Conservation (phyloP, 2,888 invertebrate genomes). For the Fissipunctia ypsillon region DNA sequence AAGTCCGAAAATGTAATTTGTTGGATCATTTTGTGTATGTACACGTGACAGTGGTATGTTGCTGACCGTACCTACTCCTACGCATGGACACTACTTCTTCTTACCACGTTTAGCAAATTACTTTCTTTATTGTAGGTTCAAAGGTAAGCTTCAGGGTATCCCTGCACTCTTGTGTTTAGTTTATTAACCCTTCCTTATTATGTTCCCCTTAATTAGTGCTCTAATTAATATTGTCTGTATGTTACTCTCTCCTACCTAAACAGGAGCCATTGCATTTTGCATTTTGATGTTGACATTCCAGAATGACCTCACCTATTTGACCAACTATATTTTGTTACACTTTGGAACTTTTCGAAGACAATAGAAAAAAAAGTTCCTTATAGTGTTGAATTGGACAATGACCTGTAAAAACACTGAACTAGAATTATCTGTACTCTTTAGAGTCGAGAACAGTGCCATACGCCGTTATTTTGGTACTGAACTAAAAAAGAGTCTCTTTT, state of each 20-base stretch:
- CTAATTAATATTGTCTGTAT: background rate
- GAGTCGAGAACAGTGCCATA: background rate
- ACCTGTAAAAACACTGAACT: background rate
- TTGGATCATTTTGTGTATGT: background rate
- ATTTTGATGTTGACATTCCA: background rate
- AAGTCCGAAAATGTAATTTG: background rate
- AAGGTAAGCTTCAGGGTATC: conserved; percentile 9
- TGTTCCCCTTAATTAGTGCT: background rate
- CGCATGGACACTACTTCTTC: background rate
- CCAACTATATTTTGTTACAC: background rate
- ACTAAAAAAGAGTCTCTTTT: background rate
- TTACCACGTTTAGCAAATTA: conserved; percentile 10
- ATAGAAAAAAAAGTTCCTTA: background rate
- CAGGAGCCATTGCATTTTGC: too few relatives aligned
- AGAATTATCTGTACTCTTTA: background rate
- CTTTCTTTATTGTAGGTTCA: conserved; percentile 1
- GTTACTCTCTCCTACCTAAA: too few relatives aligned
- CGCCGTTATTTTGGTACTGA: background rate
- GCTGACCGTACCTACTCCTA: too few relatives aligned
- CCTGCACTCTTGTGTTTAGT: background rate
- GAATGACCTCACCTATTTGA: background rate
- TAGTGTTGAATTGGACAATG: background rate
- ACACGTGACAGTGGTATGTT: background rate
- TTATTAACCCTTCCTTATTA: background rate
- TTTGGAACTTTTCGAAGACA: background rate